Evolutionary conservation across 2,888 invertebrate species (phyloP), one percentile per base, ranked within the genome.

Genomic region (Tromatobia lineatoria): DNA sequence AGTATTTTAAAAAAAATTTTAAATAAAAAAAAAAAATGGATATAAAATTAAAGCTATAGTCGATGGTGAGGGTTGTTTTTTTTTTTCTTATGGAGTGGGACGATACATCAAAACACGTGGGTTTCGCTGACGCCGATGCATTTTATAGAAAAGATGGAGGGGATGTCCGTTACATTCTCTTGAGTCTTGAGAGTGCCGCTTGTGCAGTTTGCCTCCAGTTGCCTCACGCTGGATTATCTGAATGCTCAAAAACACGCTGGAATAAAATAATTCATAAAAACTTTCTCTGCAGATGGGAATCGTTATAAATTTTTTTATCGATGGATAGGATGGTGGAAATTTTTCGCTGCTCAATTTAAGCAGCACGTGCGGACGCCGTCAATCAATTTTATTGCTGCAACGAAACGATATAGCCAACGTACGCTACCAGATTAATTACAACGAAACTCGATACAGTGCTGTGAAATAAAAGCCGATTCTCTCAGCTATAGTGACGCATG

Each of bases 341-440:
- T 61, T 0, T n/a, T 15, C 34, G n/a, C 8, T 61, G n/a, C 7
- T 6, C 57, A 38, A 11, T 8, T 54, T 29, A 54, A 57, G 23
- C 45, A 47, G 57, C 20, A 57, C 13, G 3, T 25, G 57, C 23
- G 57, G 57, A 57, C n/a, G 45, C n/a, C 23, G 18, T 73, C 23
- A 42, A 73, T 73, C 25, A 59, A 45, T 45, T 23, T 23, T 66
- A 64, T 52, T 52, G 8, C 20, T 38, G 23, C 38, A 64, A 42
- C 10, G 23, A 20, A 20, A n/a, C 29, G 52, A 52, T 47, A 75
- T 23, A 59, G 59, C 47, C 0, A n/a, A 25, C 15, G 2, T 7
- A 25, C 29, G 7, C 25, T n/a, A 54, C 10, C 13, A 50, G 25
- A 64, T 66, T 38, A 52, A 54, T 64, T 66, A n/a, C 23, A 52